Percentiles rank a stretch among this genome's conserved stretches.
Evolutionary conservation across 2,888 invertebrate species (phyloP).

Genomic region (Malacosoma neustria): DNA sequence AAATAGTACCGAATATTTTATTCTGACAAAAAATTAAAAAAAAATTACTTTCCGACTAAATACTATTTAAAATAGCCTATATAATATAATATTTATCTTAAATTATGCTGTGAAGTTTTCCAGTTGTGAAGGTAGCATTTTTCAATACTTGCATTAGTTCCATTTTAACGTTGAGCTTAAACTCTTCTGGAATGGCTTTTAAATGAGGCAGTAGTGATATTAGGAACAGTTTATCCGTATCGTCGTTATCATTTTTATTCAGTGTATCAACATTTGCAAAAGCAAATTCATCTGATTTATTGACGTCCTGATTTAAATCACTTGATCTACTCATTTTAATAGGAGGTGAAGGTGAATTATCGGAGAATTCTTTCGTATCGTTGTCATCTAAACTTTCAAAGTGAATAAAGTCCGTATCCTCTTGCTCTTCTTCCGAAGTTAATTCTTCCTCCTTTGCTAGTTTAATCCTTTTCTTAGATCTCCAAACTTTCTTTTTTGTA

Average conservation of each 20-base stretch:
- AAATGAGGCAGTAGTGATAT: constrained; percentile 56
- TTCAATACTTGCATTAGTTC: constrained; percentile 59
- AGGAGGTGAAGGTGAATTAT: constrained; percentile 14
- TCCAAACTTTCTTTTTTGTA: constrained; percentile 32
- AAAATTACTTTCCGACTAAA: too few relatives aligned
- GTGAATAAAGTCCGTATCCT: constrained; percentile 12
- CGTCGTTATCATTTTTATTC: constrained; percentile 34
- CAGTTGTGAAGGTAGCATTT: constrained; percentile 39
- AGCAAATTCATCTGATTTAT: constrained; percentile 34
- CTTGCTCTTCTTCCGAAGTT: constrained; percentile 38
- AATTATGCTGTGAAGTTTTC: constrained; percentile 32
- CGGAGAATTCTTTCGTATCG: constrained; percentile 23
- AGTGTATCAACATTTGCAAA: constrained; percentile 51
- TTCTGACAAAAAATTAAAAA: too few relatives aligned
- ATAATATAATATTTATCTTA: too few relatives aligned
- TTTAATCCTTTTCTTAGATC: constrained; percentile 33
- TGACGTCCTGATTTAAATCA: not conserved
- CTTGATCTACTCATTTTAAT: constrained; percentile 2
- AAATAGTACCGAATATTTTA: too few relatives aligned
- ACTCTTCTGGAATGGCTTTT: constrained; percentile 51
- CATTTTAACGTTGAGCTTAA: constrained; percentile 52
- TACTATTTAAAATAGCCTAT: too few relatives aligned
- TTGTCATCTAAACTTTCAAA: constrained; percentile 19
- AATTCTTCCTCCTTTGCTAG: constrained; percentile 30
- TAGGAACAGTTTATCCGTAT: constrained; percentile 55